Evolutionary conservation across 2,797 vertebrate species (phyloP).

Genomic region (Paratrypauchen microcephalus): DNA sequence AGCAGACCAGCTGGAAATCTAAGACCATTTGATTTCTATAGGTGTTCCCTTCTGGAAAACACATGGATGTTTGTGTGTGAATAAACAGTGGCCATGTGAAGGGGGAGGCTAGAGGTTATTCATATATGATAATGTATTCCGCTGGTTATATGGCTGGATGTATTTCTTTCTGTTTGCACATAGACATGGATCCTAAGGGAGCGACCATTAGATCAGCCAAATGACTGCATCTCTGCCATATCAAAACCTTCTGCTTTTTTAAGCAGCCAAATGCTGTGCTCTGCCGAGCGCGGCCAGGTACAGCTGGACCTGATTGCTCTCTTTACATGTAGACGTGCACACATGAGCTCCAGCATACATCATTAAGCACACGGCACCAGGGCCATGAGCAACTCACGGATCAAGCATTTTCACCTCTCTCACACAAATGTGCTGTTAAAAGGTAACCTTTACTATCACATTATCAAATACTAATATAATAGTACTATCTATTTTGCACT

Average conservation of each 20-base stretch:
- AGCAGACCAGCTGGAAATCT: slow-evolving; percentile 32
- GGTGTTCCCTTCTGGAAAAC: slow-evolving; percentile 12
- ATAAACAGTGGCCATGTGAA: slow-evolving; percentile 27
- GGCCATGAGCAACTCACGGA: slow-evolving; percentile 14
- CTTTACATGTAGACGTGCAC: slow-evolving; percentile 15
- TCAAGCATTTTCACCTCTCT: background rate
- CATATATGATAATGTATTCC: slow-evolving; percentile 56
- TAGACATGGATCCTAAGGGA: slow-evolving; percentile 66
- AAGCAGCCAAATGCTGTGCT: slow-evolving; percentile 61
- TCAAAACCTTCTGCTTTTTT: slow-evolving; percentile 70
- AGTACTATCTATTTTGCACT: background rate
- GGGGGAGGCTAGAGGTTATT: slow-evolving; percentile 30
- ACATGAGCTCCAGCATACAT: slow-evolving; percentile 2
- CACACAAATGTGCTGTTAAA: background rate
- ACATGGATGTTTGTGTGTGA: slow-evolving; percentile 17
- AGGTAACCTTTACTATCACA: background rate
- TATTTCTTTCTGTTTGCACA: slow-evolving; percentile 59
- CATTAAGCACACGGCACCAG: slow-evolving; percentile 16
- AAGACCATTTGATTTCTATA: slow-evolving; percentile 18
- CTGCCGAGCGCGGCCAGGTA: slow-evolving; percentile 64
- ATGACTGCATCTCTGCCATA: slow-evolving; percentile 65
- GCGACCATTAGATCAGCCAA: slow-evolving; percentile 69
- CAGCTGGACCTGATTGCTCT: slow-evolving; percentile 64
- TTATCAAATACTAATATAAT: background rate
- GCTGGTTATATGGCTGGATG: slow-evolving; percentile 52